Base-by-base conservation (phyloP, 2,113 vertebrate species). In the Podarcis cretensis region DNA sequence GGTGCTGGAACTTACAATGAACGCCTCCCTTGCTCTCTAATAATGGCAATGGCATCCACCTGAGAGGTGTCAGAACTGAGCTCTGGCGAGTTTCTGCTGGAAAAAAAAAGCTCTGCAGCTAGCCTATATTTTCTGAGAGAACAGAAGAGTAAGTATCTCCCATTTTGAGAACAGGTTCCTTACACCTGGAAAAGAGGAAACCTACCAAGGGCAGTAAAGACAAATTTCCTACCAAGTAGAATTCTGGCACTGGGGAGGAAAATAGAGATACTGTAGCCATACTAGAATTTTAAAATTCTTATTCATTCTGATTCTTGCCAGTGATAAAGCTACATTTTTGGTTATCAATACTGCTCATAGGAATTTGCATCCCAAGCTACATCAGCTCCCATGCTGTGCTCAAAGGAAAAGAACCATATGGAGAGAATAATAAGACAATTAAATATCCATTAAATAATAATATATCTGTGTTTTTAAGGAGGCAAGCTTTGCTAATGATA, bases 381-480 rank as follows among this genome's bases (percentile, higher is more conserved):
- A 92, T 88, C 92, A 94, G 95, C 95, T 96, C 95, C 92, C 92
- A 82, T 63, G 93, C 94, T 92, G 96, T 96, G 95, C 37, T 85
- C 93, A 81, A 91, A 96, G 92, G 89, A 93, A 95, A 96, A 97
- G 94, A 96, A 96, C 94, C 96, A 97, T 96, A 96, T 97, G 96
- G 96, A 96, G 91, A 94, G 95, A 96, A 97, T 96, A 97, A 97
- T 94, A 97, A 96, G 96, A 94, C 95, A 96, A 97, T 97, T 96
- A 97, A 96, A 95, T 96, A 96, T 95, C 93, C 96, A 97, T 97
- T 97, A 97, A 96, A 95, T 94, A 97, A 96, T 95, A 96, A 97
- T 96, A 95, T 96, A 97, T 96, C 93, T 96, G 94, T 96, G 96
- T 96, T 97, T 97, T 97, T 95, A 96, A 95, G 92, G 92, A 95